Evolutionary conservation across 2,888 invertebrate genomes (phyloP).

Genomic region (Eupithecia pulchellata): DNA sequence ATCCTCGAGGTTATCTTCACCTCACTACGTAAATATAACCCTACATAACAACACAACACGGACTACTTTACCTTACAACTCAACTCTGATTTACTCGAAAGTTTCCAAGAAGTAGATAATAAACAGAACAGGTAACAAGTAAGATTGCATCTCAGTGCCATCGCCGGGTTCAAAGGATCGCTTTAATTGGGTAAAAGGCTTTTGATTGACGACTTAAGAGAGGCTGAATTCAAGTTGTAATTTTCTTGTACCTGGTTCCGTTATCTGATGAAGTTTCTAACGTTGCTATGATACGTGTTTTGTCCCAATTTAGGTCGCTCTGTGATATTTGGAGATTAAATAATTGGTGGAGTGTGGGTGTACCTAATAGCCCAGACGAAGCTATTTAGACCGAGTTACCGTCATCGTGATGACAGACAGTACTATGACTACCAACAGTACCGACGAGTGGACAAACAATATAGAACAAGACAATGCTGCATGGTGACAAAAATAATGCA

Average conservation of each 20-base stretch:
- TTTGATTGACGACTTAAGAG: constrained; percentile 21
- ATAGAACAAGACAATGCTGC: neutral
- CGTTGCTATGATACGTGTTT: constrained; percentile 8
- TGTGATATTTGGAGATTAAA: constrained; percentile 1
- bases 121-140: constrained; percentile 32
- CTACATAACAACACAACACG: neutral
- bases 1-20: neutral
- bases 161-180: constrained; percentile 13
- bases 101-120: constrained; percentile 34
- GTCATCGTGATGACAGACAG: neutral
- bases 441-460: neutral
- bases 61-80: neutral
- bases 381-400: neutral
- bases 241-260: constrained; percentile 3
- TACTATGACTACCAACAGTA: neutral
- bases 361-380: neutral
- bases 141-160: constrained; percentile 30
- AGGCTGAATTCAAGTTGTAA: constrained; percentile 15
- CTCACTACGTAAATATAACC: neutral
- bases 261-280: constrained; percentile 6
- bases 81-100: constrained; percentile 23
- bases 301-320: constrained; percentile 5
- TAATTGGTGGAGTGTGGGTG: constrained; percentile 1
- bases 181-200: constrained; percentile 36
- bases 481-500: neutral